These are phyloP conservation scores for Corydoras maculifer DNA, from an alignment of 2,113 vertebrate species.

Conservation along the genomic window DNA sequence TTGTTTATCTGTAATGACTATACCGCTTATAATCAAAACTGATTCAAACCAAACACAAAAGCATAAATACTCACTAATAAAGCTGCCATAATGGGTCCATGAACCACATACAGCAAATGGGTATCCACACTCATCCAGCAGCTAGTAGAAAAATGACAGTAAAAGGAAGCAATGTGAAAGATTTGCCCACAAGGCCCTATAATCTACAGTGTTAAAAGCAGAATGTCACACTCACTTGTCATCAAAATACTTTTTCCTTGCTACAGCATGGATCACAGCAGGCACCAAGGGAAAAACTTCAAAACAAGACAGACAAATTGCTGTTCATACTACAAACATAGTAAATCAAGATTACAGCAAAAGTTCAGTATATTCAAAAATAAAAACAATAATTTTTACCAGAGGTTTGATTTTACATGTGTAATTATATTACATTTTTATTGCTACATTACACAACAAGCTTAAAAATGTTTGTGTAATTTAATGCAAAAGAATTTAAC, in stretches of 20 bases:
- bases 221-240: constrained; percentile 83
- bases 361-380: background rate
- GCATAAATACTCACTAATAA: constrained; percentile 76
- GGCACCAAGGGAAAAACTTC: constrained; percentile 89
- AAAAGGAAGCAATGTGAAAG: background rate
- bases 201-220: no score
- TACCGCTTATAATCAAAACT: no score
- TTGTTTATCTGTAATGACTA: no score
- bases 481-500: no score
- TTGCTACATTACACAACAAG: no score
- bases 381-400: background rate
- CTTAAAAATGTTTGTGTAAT: no score
- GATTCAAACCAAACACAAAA: background rate
- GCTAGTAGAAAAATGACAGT: constrained; percentile 58
- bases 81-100: constrained; percentile 90
- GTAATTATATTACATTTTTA: no score
- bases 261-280: constrained; percentile 86
- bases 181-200: constrained; percentile 11
- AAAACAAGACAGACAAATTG: constrained; percentile 5
- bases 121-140: constrained; percentile 98
- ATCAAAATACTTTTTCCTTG: constrained; percentile 86
- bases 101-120: constrained; percentile 89
- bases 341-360: background rate
- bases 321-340: background rate
- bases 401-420: no score